phyloP scores from a whole-genome alignment of 2,888 invertebrate genomes.

The Parascotia fuliginaria region DNA sequence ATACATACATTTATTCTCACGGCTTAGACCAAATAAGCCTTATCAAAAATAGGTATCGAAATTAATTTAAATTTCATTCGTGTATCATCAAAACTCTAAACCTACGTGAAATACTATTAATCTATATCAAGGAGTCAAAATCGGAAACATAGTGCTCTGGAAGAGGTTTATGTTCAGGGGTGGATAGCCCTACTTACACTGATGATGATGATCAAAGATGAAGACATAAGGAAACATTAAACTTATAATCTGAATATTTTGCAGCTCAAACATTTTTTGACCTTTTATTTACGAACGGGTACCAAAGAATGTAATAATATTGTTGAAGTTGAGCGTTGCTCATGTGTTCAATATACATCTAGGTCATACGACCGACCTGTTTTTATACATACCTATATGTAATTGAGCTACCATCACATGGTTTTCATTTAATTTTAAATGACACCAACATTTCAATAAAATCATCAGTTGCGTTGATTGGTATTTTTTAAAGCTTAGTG shows the following conservation, averaged over 20 bases:
- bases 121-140: no score
- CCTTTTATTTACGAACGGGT: not conserved
- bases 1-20: no score
- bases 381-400: not conserved
- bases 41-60: no score
- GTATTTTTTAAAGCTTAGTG: not conserved
- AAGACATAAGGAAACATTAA: no score
- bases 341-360: conserved; percentile 12
- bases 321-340: conserved; percentile 8
- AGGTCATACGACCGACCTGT: conserved; percentile 7
- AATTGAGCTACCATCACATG: conserved; percentile 1
- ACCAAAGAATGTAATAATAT: conserved; percentile 8
- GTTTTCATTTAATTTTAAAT: not conserved
- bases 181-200: no score
- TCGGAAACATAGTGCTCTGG: no score
- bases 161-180: no score
- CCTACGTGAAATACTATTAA: no score
- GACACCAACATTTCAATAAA: not conserved
- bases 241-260: not conserved
- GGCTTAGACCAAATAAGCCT: no score
- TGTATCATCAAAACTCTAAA: no score
- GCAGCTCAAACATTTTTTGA: not conserved
- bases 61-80: no score
- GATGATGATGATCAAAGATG: no score
- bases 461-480: not conserved